These are phyloP conservation scores for Charadrius vociferus DNA, from an alignment of 2,113 vertebrate genomes.

Conservation along the genomic window DNA sequence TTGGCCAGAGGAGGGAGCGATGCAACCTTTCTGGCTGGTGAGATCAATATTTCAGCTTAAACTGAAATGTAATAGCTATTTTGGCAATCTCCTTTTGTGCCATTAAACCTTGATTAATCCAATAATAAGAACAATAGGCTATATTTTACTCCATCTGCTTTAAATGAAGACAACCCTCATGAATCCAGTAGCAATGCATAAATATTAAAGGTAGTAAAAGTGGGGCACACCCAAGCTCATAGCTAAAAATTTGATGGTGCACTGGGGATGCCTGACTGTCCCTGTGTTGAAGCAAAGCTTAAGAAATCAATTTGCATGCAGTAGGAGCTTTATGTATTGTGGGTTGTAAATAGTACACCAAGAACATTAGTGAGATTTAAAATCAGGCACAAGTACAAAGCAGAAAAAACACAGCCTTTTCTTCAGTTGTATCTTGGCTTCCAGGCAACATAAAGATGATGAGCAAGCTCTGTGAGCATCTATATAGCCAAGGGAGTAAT, in stretches of 20 bases:
- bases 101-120: slow-evolving; percentile 17
- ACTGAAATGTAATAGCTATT: not conserved
- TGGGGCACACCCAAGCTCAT: not conserved
- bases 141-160: not conserved
- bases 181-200: not conserved
- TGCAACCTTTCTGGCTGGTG: not conserved
- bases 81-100: not conserved
- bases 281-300: not conserved
- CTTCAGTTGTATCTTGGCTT: not conserved
- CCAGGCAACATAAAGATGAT: slow-evolving; percentile 14
- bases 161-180: not conserved
- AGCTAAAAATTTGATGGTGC: not conserved
- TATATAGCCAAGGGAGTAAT: not conserved
- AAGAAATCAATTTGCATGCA: not conserved
- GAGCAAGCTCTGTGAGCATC: not conserved
- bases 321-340: not conserved
- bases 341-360: not conserved
- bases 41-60: not conserved
- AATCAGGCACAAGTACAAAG: not conserved
- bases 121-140: not conserved
- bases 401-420: not conserved
- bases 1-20: slow-evolving; percentile 23
- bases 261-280: not conserved
- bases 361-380: not conserved
- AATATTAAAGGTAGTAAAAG: not conserved